Base-by-base conservation (phyloP, 1,140 invertebrate species). In the Apis laboriosa region DNA sequence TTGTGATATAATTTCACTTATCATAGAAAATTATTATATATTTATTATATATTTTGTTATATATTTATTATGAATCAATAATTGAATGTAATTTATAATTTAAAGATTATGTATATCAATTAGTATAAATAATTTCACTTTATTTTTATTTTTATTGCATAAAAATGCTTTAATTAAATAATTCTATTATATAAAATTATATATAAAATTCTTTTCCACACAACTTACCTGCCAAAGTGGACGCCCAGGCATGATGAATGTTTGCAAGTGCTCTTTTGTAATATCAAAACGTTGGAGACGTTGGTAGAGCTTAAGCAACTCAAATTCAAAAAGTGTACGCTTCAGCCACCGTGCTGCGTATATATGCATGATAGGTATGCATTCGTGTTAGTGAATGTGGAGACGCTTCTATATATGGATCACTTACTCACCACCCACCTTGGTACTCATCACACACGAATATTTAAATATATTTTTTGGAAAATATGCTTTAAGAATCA, bases 171-270 rank as follows among this genome's bases (percentile, higher is more conserved):
- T 12, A 9, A 24, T n/a, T 43, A 51, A 43, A 21, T 24, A 2
- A 28, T 15, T 9, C 13, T 1, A 34, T 34, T 24, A 21, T 4
- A 9, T 53, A 63, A 21, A 28, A 67, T 43, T 43, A 43, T 43
- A 43, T 43, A 53, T 19, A 24, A 51, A 12, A 60, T 24, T 67
- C 51, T 28, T 19, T 81, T 1, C 0, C 12, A 51, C 15, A 24
- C 11, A 63, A 1, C 90, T 92, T 89, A 93, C 92, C 88, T 93
- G 92, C 92, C 92, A 93, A 75, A 93, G 83, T 67, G 92, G 92
- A 92, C 92, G 92, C 89, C 92, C 92, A 82, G 92, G 92, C 92
- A 93, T 93, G 78, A 58, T 88, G 80, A 77, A 73, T 43, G 80
- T 15, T 75, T 13, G 60, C 9, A 61, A 56, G 13, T 49, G 75